phyloP scores from a whole-genome alignment of 1,140 invertebrate genomes.

The Drosophila takahashii region DNA sequence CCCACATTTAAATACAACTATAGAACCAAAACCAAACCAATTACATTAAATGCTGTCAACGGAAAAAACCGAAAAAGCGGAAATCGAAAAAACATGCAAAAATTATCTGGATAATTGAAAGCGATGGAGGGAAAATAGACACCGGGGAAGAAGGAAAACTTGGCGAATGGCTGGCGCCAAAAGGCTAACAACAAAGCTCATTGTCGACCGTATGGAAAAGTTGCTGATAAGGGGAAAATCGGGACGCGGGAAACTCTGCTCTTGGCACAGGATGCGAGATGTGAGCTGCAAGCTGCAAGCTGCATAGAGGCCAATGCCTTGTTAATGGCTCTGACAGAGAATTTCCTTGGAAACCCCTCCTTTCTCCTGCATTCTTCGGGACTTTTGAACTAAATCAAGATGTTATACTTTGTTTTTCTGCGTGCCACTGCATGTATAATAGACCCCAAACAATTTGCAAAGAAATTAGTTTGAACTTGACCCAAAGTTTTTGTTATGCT shows the following conservation, averaged over 20 bases:
- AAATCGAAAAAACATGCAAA: slow-evolving; percentile 69
- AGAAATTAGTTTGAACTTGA: slow-evolving; percentile 75
- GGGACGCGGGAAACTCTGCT: slow-evolving; percentile 27
- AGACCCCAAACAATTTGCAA: slow-evolving; percentile 46
- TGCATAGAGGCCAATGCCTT: slow-evolving; percentile 69
- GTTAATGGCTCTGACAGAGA: slow-evolving; percentile 64
- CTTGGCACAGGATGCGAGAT: slow-evolving; percentile 63
- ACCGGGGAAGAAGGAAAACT: slow-evolving; percentile 19
- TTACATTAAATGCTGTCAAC: slow-evolving; percentile 69
- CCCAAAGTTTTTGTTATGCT: slow-evolving; percentile 46
- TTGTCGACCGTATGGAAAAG: slow-evolving; percentile 47
- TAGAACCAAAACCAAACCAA: slow-evolving; percentile 55
- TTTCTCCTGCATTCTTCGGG: slow-evolving; percentile 11
- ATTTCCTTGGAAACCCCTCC: slow-evolving; percentile 10
- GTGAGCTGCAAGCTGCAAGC: slow-evolving; percentile 42
- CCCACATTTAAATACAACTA: slow-evolving; percentile 32
- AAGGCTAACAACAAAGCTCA: slow-evolving; percentile 61
- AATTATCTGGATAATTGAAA: slow-evolving; percentile 75
- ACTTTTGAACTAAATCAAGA: slow-evolving; percentile 58
- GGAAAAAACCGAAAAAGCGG: slow-evolving; percentile 41
- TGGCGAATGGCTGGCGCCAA: slow-evolving; percentile 67
- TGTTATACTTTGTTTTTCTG: slow-evolving; percentile 29
- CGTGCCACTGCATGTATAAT: slow-evolving; percentile 13
- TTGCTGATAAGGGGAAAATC: slow-evolving; percentile 11
- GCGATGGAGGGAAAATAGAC: slow-evolving; percentile 41